These are phyloP conservation scores for Ceratosolen solmsi DNA, from an alignment of 1,140 invertebrate genomes.

Conservation along the genomic window DNA sequence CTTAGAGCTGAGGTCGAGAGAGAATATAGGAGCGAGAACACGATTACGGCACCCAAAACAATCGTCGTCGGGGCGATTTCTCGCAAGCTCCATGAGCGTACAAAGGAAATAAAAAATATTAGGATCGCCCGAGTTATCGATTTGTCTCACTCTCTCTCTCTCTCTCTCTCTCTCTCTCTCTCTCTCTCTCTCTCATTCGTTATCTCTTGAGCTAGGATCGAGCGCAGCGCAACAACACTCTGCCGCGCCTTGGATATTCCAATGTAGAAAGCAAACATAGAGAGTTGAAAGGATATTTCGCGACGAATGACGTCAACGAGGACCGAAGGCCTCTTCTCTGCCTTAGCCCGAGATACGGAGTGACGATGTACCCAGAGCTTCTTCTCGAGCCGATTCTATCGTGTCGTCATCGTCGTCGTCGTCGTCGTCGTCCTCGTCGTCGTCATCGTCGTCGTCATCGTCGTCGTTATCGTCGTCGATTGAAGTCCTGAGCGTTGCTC, in stretches of 20 bases:
- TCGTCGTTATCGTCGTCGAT: no score
- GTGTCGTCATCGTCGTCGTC: conserved; percentile 26
- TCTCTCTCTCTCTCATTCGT: no score
- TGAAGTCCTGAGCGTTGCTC: conserved; percentile 64
- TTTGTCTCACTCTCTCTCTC: no score
- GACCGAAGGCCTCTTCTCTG: no score
- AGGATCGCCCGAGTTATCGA: background rate
- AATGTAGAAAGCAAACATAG: background rate
- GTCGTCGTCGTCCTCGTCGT: conserved; percentile 45
- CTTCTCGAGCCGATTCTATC: conserved; percentile 11
- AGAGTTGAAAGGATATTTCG: no score
- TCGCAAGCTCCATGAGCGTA: background rate
- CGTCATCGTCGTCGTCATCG: no score
- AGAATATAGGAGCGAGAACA: no score
- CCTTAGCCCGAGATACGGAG: background rate
- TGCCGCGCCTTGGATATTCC: background rate
- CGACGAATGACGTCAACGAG: no score
- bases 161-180: no score
- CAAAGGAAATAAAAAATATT: background rate
- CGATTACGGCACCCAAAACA: background rate
- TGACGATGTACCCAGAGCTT: no score
- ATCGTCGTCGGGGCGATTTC: background rate
- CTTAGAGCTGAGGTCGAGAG: background rate
- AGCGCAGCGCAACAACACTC: background rate
- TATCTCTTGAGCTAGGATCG: no score